Conservation (phyloP, 2,888 invertebrate genomes). For the Parelbella ahira region DNA sequence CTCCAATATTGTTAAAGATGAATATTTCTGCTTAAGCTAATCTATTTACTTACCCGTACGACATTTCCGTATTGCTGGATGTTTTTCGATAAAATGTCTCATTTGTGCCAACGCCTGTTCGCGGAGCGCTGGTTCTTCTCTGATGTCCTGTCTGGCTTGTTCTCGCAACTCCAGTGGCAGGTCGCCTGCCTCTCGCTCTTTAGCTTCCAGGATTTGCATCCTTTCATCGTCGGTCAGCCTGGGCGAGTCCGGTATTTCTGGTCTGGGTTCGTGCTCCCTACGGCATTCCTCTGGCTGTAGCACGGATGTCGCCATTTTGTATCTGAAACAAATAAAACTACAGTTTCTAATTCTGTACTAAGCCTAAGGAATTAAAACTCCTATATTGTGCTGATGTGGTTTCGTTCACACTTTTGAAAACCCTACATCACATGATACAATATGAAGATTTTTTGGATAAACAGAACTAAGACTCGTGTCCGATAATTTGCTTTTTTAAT, state of each 20-base stretch:
- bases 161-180: constrained; percentile 80
- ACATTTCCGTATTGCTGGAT: no score
- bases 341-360: no score
- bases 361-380: no score
- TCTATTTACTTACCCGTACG: no score
- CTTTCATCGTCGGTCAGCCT: constrained; percentile 65
- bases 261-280: constrained; percentile 56
- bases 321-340: constrained; percentile 27
- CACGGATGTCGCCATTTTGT: constrained; percentile 68
- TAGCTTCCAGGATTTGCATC: constrained; percentile 50
- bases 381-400: no score
- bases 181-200: constrained; percentile 66
- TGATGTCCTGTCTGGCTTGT: constrained; percentile 85
- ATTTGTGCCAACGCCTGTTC: constrained; percentile 88
- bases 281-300: constrained; percentile 66
- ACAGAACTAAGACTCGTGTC: no score
- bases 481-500: no score
- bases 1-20: no score
- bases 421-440: no score
- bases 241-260: constrained; percentile 47
- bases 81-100: constrained; percentile 89
- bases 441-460: no score
- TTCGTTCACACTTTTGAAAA: no score
- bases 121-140: constrained; percentile 88
- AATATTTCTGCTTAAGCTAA: no score